A percentile compares a stretch with the other conserved stretches of the same genome.
phyloP scores from a whole-genome alignment of 2,888 invertebrate species.

The Eilema sororculum region DNA sequence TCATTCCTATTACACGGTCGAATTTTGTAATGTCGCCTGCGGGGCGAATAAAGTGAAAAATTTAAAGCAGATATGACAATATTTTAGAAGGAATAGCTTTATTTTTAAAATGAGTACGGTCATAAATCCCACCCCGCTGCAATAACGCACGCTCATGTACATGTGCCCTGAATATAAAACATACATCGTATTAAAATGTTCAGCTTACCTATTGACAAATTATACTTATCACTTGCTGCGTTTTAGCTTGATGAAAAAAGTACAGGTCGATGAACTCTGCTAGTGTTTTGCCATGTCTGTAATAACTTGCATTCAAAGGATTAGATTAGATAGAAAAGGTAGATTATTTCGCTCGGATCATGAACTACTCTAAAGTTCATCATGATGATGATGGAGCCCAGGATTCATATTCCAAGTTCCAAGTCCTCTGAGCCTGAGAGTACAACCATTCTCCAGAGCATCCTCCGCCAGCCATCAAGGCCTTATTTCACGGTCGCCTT shows the following conservation, averaged over 20 bases:
- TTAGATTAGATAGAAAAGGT: too few relatives aligned
- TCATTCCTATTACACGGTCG: constrained; percentile 67
- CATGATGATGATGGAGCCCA: too few relatives aligned
- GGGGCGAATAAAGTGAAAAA: constrained; percentile 84
- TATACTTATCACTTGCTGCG: constrained; percentile 53
- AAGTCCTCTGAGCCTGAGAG: too few relatives aligned
- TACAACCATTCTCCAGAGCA: too few relatives aligned
- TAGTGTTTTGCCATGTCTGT: constrained; percentile 24
- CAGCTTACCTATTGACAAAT: constrained; percentile 64
- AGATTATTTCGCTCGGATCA: too few relatives aligned
- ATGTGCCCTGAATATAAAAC: constrained; percentile 80
- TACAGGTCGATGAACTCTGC: constrained; percentile 29
- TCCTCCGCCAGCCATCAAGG: too few relatives aligned
- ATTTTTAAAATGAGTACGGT: constrained; percentile 81
- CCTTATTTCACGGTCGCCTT: too few relatives aligned
- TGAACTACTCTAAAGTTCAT: too few relatives aligned
- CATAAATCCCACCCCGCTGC: constrained; percentile 79
- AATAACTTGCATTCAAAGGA: not conserved
- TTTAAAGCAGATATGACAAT: constrained; percentile 85
- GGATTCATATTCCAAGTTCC: too few relatives aligned
- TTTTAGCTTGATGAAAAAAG: constrained; percentile 55
- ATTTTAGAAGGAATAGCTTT: constrained; percentile 85
- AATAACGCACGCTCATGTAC: constrained; percentile 76
- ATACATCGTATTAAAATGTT: constrained; percentile 69
- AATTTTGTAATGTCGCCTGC: constrained; percentile 75